phyloP scores from a whole-genome alignment of 2,888 invertebrate genomes.

The Lepas anatifera region DNA sequence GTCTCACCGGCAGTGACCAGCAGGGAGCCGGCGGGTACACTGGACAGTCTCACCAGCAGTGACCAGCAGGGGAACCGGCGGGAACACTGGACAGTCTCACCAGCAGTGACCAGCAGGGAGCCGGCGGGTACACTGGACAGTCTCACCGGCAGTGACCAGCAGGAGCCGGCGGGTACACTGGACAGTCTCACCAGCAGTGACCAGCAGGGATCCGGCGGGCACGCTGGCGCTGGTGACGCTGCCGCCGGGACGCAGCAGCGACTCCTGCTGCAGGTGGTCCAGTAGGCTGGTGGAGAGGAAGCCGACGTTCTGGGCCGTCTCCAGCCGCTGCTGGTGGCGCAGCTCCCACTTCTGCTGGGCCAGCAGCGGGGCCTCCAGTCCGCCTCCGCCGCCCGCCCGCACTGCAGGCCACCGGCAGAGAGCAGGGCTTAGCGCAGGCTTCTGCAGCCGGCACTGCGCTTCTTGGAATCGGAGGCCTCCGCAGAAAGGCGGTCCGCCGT shows the following conservation, averaged over 20 bases:
- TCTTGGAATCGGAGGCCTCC: no score
- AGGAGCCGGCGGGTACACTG: background rate
- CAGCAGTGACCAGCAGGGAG: background rate
- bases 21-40: no score
- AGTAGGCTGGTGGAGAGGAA: constrained; percentile 59
- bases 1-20: no score
- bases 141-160: constrained; percentile 3
- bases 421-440: no score
- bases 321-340: constrained; percentile 50
- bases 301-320: constrained; percentile 66
- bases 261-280: constrained; percentile 73
- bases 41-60: no score
- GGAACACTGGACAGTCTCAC: no score
- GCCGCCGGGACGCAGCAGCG: constrained; percentile 37
- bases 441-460: no score
- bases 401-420: constrained; percentile 43
- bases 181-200: background rate
- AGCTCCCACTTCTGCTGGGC: constrained; percentile 80
- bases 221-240: background rate
- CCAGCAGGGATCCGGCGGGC: constrained; percentile 1
- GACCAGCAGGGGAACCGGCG: background rate
- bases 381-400: constrained; percentile 53
- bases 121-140: no score
- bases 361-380: constrained; percentile 43
- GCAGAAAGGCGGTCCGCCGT: no score